Conservation (phyloP, 2,113 vertebrate genomes). For the Leucopsar rothschildi region DNA sequence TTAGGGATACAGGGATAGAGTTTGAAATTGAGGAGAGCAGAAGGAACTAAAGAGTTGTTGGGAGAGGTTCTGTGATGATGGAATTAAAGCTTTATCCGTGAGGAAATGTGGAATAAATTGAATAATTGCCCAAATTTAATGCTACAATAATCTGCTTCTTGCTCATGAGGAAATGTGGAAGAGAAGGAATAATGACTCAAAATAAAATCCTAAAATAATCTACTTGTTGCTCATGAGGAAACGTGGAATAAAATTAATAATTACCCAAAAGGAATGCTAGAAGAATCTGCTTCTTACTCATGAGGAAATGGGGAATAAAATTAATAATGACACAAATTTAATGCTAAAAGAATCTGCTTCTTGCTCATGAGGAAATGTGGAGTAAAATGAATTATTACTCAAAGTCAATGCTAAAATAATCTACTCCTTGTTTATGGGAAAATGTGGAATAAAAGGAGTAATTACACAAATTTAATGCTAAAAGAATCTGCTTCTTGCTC, state of each 20-base stretch:
- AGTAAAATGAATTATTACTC: background rate
- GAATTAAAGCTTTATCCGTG: background rate
- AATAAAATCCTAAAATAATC: background rate
- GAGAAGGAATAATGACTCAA: background rate
- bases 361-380: background rate
- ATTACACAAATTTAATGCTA: too few relatives aligned
- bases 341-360: background rate
- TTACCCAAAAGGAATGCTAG: background rate
- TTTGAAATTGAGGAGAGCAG: background rate
- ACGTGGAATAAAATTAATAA: background rate
- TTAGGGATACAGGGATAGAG: too few relatives aligned
- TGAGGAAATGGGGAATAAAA: background rate
- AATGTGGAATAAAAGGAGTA: background rate
- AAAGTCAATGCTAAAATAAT: background rate
- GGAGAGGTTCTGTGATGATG: accelerated
- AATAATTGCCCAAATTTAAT: background rate
- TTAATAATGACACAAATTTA: background rate
- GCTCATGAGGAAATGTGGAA: background rate
- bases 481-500: too few relatives aligned
- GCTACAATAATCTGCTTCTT: background rate
- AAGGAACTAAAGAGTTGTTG: background rate
- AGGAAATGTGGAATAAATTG: background rate
- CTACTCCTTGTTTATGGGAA: background rate
- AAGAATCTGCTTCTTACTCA: background rate
- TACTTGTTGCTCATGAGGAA: background rate